Conservation (phyloP, 2,888 invertebrate species). For the Plagodis pulveraria region DNA sequence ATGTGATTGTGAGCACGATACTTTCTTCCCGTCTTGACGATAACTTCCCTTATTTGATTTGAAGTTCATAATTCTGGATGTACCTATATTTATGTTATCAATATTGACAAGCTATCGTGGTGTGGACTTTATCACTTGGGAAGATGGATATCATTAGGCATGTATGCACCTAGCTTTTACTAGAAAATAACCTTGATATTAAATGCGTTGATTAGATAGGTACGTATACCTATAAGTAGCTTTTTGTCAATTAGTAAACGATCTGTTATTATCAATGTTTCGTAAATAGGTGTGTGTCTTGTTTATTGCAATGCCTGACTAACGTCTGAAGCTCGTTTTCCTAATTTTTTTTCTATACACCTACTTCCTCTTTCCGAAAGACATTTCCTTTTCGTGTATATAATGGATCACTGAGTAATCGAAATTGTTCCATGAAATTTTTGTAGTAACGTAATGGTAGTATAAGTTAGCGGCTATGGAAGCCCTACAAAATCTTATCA, state of each 20-base stretch:
- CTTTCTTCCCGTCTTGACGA: not conserved
- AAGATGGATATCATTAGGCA: conserved; percentile 17
- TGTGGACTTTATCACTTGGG: conserved; percentile 19
- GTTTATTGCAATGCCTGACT: too few relatives aligned
- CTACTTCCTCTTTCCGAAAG: too few relatives aligned
- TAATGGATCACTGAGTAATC: too few relatives aligned
- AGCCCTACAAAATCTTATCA: too few relatives aligned
- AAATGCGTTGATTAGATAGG: conserved; percentile 23
- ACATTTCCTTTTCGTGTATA: too few relatives aligned
- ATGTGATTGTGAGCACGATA: not conserved
- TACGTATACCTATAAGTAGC: not conserved
- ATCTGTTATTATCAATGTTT: conserved; percentile 26
- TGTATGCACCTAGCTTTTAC: conserved; percentile 11
- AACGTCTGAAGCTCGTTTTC: too few relatives aligned
- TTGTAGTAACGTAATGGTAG: too few relatives aligned
- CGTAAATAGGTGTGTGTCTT: not conserved
- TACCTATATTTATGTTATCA: conserved; percentile 12
- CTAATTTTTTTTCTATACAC: too few relatives aligned
- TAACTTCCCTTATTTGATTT: not conserved
- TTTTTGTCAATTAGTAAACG: conserved; percentile 29
- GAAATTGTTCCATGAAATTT: too few relatives aligned
- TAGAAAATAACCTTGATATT: conserved; percentile 25
- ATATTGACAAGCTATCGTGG: conserved; percentile 15
- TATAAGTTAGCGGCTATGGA: too few relatives aligned
- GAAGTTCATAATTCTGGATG: not conserved